Evolutionary conservation across 2,888 invertebrate genomes (phyloP), one percentile per base, ranked within the genome.

Genomic region (Melikaiella ostensackeni): DNA sequence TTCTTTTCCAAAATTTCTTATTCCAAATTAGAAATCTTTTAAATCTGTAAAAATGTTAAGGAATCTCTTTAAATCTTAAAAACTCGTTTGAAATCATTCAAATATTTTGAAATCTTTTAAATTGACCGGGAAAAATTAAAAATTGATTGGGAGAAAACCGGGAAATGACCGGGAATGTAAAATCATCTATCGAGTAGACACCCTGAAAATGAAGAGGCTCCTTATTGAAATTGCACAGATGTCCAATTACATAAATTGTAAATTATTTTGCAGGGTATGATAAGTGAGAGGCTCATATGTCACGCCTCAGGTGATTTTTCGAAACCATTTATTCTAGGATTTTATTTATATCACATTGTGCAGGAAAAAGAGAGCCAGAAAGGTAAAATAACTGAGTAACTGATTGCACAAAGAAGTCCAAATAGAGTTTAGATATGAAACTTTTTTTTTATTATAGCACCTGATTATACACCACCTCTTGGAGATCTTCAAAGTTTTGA

Each of bases 331-430:
- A 94, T 97, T 66, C 94, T 96, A 79, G 99, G 99, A 0, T 99
- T 98, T 92, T 98, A 97, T 90, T 94, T 99, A 86, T 99, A 98
- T 89, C 96, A 96, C 88, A 95, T 99, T 81, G 93, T 96, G 2
- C 95, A 94, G 81, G 95, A 95, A 83, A 95, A 94, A 89, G 94
- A 94, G 85, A 84, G 81, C 77, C 89, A 89, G 78, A 90, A 89
- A 84, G 87, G 90, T 89, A 83, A 80, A 59, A 13, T 55, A 33
- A 21, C 21, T 21, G 5, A n/a, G 11, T 24, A 16, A 11, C 2
- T 59, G 3, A 19, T 57, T 1, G 7, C 19, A 30, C 19, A 8
- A 16, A 73, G 11, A 27, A 13, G 35, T 35, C 9, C 11, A 70
- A 46, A 6, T 7, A 21, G 19, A 61, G 21, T 24, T 24, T 42